Evolutionary conservation across 2,797 vertebrate species (phyloP).

Genomic region (Clarias platycephalus): DNA sequence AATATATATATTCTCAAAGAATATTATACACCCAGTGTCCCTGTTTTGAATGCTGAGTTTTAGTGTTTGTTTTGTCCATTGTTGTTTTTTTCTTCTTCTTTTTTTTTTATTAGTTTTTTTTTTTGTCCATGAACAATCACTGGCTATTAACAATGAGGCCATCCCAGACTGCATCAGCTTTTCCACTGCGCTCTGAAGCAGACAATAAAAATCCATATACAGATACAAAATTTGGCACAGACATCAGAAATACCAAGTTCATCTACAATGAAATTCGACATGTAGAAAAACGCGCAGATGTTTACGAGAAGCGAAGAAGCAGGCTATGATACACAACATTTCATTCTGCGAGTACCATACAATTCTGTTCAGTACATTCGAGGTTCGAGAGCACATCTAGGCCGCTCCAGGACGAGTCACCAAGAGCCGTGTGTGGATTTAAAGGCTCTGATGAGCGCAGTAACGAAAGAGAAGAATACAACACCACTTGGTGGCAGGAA

Average conservation of each 20-base stretch:
- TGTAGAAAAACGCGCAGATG: conserved; percentile 69
- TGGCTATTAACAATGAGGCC: not conserved
- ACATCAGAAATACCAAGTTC: conserved; percentile 66
- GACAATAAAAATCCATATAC: conserved; percentile 35
- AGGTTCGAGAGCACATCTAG: conserved; percentile 64
- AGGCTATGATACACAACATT: conserved; percentile 72
- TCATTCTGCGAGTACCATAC: conserved; percentile 62
- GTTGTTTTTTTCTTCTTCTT: not conserved
- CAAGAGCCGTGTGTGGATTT: not conserved
- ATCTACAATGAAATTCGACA: conserved; percentile 63
- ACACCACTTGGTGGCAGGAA: conserved; percentile 61
- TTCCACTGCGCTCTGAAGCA: not conserved
- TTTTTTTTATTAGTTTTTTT: not conserved
- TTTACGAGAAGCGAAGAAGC: conserved; percentile 63
- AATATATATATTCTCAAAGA: conserved; percentile 31
- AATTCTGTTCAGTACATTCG: conserved; percentile 69
- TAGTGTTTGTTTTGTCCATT: not conserved
- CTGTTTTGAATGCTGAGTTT: conserved; percentile 9
- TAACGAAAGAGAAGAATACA: conserved; percentile 40
- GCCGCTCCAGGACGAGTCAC: conserved; percentile 30
- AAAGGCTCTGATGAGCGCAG: conserved; percentile 9
- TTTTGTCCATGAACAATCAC: not conserved
- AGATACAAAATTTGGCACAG: conserved; percentile 40
- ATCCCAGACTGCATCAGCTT: not conserved
- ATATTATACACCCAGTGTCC: conserved; percentile 28